Evolutionary conservation across 2,797 vertebrate genomes (phyloP).

Genomic region (Diceros bicornis): DNA sequence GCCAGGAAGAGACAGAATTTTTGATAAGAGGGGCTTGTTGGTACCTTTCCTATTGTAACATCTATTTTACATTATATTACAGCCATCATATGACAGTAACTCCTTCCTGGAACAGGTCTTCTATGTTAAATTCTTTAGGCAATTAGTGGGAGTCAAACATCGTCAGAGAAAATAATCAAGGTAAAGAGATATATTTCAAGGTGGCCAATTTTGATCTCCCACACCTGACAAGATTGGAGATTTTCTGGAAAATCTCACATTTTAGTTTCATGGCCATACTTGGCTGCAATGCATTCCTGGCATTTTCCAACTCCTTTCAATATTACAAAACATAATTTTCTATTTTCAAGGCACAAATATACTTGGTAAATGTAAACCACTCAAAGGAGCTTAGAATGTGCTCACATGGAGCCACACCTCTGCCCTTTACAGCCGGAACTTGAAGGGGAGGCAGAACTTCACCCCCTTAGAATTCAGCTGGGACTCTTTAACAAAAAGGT

Average conservation of each 20-base stretch:
- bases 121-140: no score
- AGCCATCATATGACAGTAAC: no score
- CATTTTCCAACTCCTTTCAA: background rate
- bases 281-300: background rate
- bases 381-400: background rate
- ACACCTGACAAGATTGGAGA: background rate
- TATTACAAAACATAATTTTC: background rate
- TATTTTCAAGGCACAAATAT: constrained; percentile 16
- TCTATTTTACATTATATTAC: no score
- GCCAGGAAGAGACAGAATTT: no score
- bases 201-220: no score
- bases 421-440: background rate
- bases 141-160: no score
- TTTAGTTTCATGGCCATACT: background rate
- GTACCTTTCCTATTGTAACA: no score
- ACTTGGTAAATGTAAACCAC: background rate
- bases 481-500: background rate
- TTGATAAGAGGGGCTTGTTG: no score
- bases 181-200: no score
- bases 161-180: no score
- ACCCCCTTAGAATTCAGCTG: background rate
- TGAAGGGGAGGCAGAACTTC: background rate
- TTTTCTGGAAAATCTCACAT: constrained; percentile 27
- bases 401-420: background rate
- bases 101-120: no score